phyloP scores from a whole-genome alignment of 2,113 vertebrate genomes.

The Xiphophorus maculatus region DNA sequence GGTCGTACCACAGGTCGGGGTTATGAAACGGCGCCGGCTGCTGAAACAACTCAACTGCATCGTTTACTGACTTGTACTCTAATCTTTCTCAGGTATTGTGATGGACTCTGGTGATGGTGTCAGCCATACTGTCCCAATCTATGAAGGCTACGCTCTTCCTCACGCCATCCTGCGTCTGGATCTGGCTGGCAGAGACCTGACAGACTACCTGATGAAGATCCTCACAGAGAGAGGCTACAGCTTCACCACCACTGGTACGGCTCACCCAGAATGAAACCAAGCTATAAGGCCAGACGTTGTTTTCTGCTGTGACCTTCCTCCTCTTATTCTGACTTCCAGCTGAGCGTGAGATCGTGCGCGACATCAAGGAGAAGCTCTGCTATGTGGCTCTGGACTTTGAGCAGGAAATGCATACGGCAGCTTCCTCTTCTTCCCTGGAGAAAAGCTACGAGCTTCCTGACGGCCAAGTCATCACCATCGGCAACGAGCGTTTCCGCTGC shows the following conservation, averaged over 20 bases:
- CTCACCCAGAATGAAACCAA: not conserved
- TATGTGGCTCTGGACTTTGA: constrained; percentile 99
- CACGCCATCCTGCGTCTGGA: constrained; percentile 22
- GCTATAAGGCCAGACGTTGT: not conserved
- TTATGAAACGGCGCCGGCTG: no score
- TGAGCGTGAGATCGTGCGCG: constrained; percentile 98
- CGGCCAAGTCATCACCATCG: constrained; percentile 99
- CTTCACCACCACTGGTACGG: constrained; percentile 8
- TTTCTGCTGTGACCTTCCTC: not conserved
- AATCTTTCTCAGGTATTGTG: constrained; percentile 7
- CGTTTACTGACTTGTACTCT: not conserved
- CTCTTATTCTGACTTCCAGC: constrained; percentile 74
- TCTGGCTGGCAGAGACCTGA: constrained; percentile 13
- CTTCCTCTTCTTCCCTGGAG: constrained; percentile 97
- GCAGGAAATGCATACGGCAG: constrained; percentile 99
- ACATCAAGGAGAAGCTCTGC: constrained; percentile 99
- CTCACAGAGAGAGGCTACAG: constrained; percentile 16
- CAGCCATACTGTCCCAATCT: constrained; percentile 15
- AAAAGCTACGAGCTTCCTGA: constrained; percentile 99
- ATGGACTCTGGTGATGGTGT: constrained; percentile 21
- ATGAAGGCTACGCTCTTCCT: constrained; percentile 20
- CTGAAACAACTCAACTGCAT: not conserved
- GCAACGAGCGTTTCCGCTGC: constrained; percentile 99
- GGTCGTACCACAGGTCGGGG: constrained; percentile 92
- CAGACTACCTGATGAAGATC: constrained; percentile 21